A percentile compares a stretch with the other conserved stretches of the same genome.
Evolutionary conservation across 2,113 vertebrate genomes (phyloP).

Genomic region (Stigmatopora argus): DNA sequence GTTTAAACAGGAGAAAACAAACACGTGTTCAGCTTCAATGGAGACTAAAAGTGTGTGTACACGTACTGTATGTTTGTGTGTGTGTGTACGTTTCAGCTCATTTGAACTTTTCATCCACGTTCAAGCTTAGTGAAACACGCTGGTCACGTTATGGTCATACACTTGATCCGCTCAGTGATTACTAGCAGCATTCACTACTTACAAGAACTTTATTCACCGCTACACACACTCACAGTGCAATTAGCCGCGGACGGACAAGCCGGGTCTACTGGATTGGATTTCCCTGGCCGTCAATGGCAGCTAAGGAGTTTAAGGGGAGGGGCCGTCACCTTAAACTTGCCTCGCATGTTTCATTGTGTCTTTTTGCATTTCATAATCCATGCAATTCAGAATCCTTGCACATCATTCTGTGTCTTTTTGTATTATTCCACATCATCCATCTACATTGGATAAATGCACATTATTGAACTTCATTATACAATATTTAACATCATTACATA

Average conservation of each 20-base stretch:
- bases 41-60: slow-evolving; percentile 11
- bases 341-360: too few relatives aligned
- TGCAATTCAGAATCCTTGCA: too few relatives aligned
- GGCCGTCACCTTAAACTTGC: too few relatives aligned
- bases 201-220: not conserved
- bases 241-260: not conserved
- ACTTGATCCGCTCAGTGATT: not conserved
- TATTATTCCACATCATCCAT: too few relatives aligned
- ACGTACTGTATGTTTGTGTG: slow-evolving; percentile 13
- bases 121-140: slow-evolving; percentile 29
- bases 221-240: not conserved
- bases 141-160: not conserved
- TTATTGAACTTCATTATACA: too few relatives aligned
- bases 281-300: too few relatives aligned
- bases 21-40: slow-evolving; percentile 49
- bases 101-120: slow-evolving; percentile 41
- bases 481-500: too few relatives aligned
- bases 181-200: not conserved
- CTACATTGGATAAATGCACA: too few relatives aligned
- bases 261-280: too few relatives aligned
- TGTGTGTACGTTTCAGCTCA: slow-evolving; percentile 49
- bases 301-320: too few relatives aligned
- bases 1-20: slow-evolving; percentile 47
- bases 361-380: too few relatives aligned
- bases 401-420: too few relatives aligned